Base-by-base conservation (phyloP, 2,113 vertebrate genomes). In the Alexandromys fortis region DNA sequence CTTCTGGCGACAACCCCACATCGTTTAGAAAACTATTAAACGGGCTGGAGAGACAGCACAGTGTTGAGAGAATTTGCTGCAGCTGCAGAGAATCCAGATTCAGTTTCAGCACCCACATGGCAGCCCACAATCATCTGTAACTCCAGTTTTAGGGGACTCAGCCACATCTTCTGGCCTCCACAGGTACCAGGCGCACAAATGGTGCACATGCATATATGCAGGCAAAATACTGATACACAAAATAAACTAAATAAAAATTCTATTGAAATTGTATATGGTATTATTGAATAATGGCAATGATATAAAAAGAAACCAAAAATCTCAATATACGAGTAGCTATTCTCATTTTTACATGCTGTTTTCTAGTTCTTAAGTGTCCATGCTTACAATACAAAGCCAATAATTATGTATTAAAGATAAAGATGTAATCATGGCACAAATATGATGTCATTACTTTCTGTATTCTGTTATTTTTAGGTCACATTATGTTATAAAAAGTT, bases 401-500 rank as follows among this genome's bases (percentile, higher is more conserved):
- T 92, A 89, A 93, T 94, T 91, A 90, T 30, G 83, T 79, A 86
- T 79, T 42, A 52, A 77, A 95, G 77, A 63, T 63, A 90, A 97
- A 96, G 28, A 95, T 77, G 19, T 45, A 94, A 86, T 88, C 55
- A 95, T 78, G 75, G 28, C 49, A 94, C 82, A 93, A 86, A 92
- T 93, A 76, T 47, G 33, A 83, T 61, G 88, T 90, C 19, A 7
- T 47, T 94, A 91, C 42, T 95, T 86, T 93, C 67, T 83, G 8
- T 73, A 91, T 96, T 96, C 45, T 89, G 14, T 78, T 92, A 92
- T 87, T 96, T 96, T 95, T 92, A 93, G 87, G 76, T 77, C 96
- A 92, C 5, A 65, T 92, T 94, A 81, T 95, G 77, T 96, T 49
- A 76, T 88, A 93, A 96, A 42, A 96, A 42, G 13, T 89, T 95